phyloP scores from a whole-genome alignment of 2,797 vertebrate species.

The Ambastaia sidthimunki region DNA sequence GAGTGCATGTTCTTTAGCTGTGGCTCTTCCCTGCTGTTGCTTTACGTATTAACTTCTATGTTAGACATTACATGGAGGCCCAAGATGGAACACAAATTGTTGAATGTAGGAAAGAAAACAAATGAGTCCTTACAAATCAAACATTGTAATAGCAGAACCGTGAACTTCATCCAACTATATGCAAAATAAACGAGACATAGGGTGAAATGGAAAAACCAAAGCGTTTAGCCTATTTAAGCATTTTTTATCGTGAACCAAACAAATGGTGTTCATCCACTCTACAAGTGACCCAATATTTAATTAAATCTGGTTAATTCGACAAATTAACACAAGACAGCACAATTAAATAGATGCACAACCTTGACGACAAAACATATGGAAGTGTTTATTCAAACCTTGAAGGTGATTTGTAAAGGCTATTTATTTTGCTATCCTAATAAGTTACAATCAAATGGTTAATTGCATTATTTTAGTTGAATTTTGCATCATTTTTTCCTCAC shows the following conservation, averaged over 20 bases:
- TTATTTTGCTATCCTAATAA: too few relatives aligned
- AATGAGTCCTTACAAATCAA: too few relatives aligned
- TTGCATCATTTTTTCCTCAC: not conserved
- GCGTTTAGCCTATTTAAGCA: too few relatives aligned
- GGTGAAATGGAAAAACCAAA: too few relatives aligned
- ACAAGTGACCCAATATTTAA: not conserved
- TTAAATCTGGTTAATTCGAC: not conserved
- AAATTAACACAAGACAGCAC: not conserved
- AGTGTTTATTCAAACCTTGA: too few relatives aligned
- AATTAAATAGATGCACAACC: not conserved
- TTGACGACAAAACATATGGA: not conserved
- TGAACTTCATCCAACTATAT: too few relatives aligned
- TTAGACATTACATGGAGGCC: not conserved
- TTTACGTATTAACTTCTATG: not conserved
- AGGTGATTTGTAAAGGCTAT: not conserved
- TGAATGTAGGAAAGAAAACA: too few relatives aligned
- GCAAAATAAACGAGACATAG: too few relatives aligned
- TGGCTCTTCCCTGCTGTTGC: not conserved
- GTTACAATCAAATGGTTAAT: not conserved
- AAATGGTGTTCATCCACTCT: not conserved
- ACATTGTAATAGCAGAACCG: too few relatives aligned
- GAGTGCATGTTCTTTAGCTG: not conserved
- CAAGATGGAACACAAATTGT: too few relatives aligned
- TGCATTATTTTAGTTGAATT: not conserved
- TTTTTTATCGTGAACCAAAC: too few relatives aligned